These are phyloP conservation scores for Nerophis ophidion DNA, from an alignment of 2,113 vertebrate genomes.

Conservation along the genomic window DNA sequence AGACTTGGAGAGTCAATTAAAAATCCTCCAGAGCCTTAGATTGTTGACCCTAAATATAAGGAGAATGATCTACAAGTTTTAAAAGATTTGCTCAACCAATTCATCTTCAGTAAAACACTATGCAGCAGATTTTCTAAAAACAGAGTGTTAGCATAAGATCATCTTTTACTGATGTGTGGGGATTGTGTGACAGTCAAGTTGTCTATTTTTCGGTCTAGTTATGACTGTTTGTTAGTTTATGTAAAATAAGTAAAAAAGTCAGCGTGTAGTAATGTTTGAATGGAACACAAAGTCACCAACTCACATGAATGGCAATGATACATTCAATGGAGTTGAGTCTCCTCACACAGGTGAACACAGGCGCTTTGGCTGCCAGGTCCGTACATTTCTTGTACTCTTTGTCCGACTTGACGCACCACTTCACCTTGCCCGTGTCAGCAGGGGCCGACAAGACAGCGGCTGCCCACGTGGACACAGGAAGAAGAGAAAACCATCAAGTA, in stretches of 20 bases:
- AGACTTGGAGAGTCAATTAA: too few species aligned
- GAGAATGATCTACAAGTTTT: too few species aligned
- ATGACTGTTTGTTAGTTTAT: background rate
- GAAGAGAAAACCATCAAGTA: background rate
- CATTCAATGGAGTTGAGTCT: conserved; percentile 28
- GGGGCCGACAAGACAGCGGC: conserved; percentile 29
- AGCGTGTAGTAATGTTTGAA: background rate
- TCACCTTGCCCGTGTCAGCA: conserved; percentile 24
- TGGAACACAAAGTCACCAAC: background rate
- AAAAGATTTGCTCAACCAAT: too few species aligned
- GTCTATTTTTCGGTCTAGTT: too few species aligned
- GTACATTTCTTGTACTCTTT: conserved; percentile 51
- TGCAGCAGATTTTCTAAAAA: too few species aligned
- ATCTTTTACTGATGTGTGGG: too few species aligned
- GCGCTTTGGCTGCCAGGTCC: background rate
- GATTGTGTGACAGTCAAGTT: too few species aligned
- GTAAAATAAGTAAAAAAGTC: background rate
- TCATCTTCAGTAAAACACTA: too few species aligned
- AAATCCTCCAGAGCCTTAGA: too few species aligned
- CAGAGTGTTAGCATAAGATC: too few species aligned
- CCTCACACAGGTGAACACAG: conserved; percentile 39
- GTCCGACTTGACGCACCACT: conserved; percentile 62
- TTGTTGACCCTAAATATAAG: too few species aligned
- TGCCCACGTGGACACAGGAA: background rate
- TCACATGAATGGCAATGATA: conserved; percentile 65